Evolutionary conservation across 2,113 vertebrate species (phyloP).

Genomic region (Cottus gobio): DNA sequence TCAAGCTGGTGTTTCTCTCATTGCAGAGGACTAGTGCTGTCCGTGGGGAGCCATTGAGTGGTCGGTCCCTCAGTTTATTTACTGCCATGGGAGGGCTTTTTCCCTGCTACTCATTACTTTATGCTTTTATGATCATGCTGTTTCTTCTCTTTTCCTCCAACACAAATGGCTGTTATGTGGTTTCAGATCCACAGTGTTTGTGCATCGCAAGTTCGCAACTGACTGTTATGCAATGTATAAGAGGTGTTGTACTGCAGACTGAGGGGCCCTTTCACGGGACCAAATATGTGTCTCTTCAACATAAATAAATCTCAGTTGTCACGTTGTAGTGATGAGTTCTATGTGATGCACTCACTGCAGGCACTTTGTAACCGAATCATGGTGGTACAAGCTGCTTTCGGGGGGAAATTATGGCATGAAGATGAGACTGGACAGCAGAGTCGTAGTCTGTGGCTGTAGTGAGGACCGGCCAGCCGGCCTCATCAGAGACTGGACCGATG

Average conservation of each 20-base stretch:
- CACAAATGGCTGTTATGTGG: neutral
- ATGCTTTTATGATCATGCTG: neutral
- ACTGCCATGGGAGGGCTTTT: neutral
- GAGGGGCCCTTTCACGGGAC: neutral
- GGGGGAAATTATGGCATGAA: neutral
- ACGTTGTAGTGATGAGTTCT: neutral
- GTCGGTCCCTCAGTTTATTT: neutral
- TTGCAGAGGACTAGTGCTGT: neutral
- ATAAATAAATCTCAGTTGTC: neutral
- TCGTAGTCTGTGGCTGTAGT: neutral
- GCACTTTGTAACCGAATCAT: neutral
- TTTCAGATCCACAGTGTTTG: neutral
- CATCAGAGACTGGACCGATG: conserved; percentile 12
- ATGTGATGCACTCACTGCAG: neutral
- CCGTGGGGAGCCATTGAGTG: conserved; percentile 26
- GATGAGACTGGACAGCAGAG: neutral
- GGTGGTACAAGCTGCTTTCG: neutral
- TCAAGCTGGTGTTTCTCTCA: conserved; percentile 22
- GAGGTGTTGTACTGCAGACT: neutral
- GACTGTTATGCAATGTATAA: neutral
- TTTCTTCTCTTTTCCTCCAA: neutral
- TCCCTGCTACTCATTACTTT: neutral
- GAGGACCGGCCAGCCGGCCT: conserved; percentile 8
- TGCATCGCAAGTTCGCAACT: neutral
- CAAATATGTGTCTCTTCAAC: neutral